Percentiles rank a stretch among this genome's conserved stretches.
Evolutionary conservation across 2,113 vertebrate genomes (phyloP).

Genomic region (Actenoides hombroni): DNA sequence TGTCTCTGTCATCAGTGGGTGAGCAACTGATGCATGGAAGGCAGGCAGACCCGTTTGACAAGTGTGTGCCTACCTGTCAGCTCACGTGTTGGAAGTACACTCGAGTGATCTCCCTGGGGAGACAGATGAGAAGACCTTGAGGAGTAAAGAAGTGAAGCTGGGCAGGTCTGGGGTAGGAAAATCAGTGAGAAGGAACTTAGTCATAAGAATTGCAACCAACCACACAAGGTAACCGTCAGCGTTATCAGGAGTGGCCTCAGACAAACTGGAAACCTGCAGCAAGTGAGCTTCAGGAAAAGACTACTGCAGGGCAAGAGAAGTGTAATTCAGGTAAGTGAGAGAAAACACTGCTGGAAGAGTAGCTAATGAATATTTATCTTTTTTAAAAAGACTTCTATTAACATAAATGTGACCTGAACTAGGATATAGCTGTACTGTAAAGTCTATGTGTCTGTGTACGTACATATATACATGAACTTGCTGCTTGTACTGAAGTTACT

Average conservation of each 20-base stretch:
- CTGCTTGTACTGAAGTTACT: background rate
- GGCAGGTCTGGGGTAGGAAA: background rate
- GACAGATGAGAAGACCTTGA: background rate
- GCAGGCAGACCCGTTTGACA: constrained; percentile 36
- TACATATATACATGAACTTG: background rate
- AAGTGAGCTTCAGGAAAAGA: background rate
- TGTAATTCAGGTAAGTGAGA: constrained; percentile 16
- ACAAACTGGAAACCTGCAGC: background rate
- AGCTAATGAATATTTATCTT: background rate
- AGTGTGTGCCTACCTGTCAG: background rate
- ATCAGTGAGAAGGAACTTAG: background rate
- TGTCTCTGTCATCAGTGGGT: background rate
- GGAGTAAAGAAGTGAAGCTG: background rate
- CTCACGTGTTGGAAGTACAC: background rate
- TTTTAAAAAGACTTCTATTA: background rate
- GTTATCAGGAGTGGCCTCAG: background rate
- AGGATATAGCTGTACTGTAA: background rate
- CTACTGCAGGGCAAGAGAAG: background rate
- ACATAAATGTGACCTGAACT: background rate
- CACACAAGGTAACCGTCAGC: background rate
- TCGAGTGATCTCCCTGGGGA: background rate
- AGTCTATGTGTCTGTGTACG: background rate
- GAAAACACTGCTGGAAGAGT: background rate
- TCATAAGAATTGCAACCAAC: background rate
- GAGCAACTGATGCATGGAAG: background rate